phyloP scores from a whole-genome alignment of 2,113 vertebrate genomes.

The Paradisaea rubra region DNA sequence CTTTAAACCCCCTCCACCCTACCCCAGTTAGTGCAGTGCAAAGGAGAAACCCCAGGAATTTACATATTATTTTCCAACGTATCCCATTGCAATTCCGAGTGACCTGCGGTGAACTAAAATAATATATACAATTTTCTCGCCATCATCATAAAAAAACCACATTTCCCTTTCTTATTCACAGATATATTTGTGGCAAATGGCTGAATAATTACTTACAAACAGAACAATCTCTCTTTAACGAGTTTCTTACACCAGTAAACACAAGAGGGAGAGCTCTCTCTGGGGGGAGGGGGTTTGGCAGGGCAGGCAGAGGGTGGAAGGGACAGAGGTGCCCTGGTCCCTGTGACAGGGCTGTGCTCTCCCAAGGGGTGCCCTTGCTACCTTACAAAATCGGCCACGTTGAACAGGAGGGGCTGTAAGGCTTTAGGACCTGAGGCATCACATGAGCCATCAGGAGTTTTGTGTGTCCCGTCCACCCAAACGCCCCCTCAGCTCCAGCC shows the following conservation, averaged over 20 bases:
- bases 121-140: conserved; percentile 48
- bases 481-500: not conserved
- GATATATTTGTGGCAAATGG: conserved; percentile 54
- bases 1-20: not conserved
- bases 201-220: conserved; percentile 68
- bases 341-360: not conserved
- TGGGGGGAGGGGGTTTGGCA: not conserved
- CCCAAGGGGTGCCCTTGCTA: not conserved
- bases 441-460: fast-evolving
- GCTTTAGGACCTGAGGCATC: not conserved
- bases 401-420: not conserved
- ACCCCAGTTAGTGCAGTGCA: conserved; percentile 47
- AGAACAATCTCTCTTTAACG: not conserved
- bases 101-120: conserved; percentile 44
- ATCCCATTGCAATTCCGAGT: not conserved
- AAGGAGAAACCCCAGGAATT: conserved; percentile 51
- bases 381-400: not conserved
- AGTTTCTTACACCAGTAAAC: conserved; percentile 43
- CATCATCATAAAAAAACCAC: conserved; percentile 33
- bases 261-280: not conserved
- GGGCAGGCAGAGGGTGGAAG: not conserved
- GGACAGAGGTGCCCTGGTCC: not conserved
- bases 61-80: conserved; percentile 42
- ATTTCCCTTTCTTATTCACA: conserved; percentile 70
- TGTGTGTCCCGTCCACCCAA: not conserved